These are phyloP conservation scores for Merodon equestris DNA, from an alignment of 2,888 invertebrate genomes.

Conservation along the genomic window DNA sequence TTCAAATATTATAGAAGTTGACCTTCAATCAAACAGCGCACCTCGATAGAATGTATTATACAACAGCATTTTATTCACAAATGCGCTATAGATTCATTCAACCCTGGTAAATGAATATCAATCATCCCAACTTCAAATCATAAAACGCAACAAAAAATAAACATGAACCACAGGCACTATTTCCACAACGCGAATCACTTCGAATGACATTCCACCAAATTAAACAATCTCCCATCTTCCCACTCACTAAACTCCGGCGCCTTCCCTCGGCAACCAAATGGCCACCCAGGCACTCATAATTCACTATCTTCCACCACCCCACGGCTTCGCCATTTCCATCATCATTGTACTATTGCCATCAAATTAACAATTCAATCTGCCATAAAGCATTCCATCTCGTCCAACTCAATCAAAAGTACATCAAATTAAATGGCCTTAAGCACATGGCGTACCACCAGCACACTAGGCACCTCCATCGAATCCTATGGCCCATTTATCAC, in stretches of 20 bases:
- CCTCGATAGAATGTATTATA: too few species aligned
- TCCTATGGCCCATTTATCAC: slow-evolving; percentile 54
- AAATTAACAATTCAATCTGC: slow-evolving; percentile 64
- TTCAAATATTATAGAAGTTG: too few species aligned
- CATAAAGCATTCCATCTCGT: slow-evolving; percentile 52
- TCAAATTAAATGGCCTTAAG: slow-evolving; percentile 61
- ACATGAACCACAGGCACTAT: too few species aligned
- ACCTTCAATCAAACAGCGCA: too few species aligned
- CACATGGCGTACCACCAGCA: slow-evolving; percentile 2
- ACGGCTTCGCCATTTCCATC: neutral
- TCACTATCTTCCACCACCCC: slow-evolving; percentile 37
- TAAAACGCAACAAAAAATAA: too few species aligned
- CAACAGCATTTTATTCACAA: too few species aligned
- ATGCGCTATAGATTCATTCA: too few species aligned
- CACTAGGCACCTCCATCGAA: slow-evolving; percentile 29
- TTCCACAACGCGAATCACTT: too few species aligned
- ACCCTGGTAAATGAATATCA: too few species aligned
- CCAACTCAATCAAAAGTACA: slow-evolving; percentile 67
- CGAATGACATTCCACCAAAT: neutral
- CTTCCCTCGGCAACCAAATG: slow-evolving; percentile 16
- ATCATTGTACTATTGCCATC: too few species aligned
- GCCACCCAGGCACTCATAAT: slow-evolving; percentile 50
- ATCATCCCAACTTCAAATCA: too few species aligned
- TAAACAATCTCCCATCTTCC: slow-evolving; percentile 13
- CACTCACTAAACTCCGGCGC: slow-evolving; percentile 51